These are phyloP conservation scores for Girardinus metallicus DNA, from an alignment of 2,797 vertebrate species.

Conservation along the genomic window DNA sequence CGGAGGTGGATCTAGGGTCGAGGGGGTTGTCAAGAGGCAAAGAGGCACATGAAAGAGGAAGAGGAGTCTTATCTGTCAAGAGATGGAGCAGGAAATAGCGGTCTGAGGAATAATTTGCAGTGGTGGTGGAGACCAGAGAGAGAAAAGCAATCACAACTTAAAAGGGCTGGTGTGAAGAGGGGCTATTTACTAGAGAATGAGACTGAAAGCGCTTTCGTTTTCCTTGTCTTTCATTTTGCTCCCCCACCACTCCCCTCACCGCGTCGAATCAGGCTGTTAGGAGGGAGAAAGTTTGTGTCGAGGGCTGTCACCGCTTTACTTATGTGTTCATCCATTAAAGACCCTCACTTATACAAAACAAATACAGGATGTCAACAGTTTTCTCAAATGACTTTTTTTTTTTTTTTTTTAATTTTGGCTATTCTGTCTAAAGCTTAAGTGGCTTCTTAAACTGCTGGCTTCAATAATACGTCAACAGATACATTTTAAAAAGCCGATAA, in stretches of 20 bases:
- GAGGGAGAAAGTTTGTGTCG: slow-evolving; percentile 39
- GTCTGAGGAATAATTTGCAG: slow-evolving; percentile 74
- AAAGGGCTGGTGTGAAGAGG: slow-evolving; percentile 73
- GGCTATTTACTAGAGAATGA: slow-evolving; percentile 79
- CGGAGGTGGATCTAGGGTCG: slow-evolving; percentile 16
- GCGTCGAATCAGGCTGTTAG: slow-evolving; percentile 14
- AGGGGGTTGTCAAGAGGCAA: slow-evolving; percentile 59
- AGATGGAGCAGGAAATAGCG: slow-evolving; percentile 74
- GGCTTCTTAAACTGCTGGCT: slow-evolving; percentile 55
- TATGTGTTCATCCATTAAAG: slow-evolving; percentile 55
- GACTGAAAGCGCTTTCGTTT: slow-evolving; percentile 71
- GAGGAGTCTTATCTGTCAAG: slow-evolving; percentile 63
- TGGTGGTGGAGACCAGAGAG: slow-evolving; percentile 51
- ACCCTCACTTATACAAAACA: slow-evolving; percentile 36
- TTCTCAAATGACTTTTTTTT: slow-evolving; percentile 28
- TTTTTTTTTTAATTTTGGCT: not conserved
- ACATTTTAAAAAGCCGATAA: slow-evolving; percentile 51
- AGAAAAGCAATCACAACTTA: slow-evolving; percentile 79
- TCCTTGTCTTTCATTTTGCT: slow-evolving; percentile 50
- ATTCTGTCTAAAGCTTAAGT: slow-evolving; percentile 46
- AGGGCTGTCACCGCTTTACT: slow-evolving; percentile 53
- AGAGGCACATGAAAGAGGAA: slow-evolving; percentile 64
- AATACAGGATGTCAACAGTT: slow-evolving; percentile 50
- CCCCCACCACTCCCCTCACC: not conserved
- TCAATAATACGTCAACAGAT: slow-evolving; percentile 37